Conservation (phyloP, 2,797 vertebrate genomes). For the Tinamus major region DNA sequence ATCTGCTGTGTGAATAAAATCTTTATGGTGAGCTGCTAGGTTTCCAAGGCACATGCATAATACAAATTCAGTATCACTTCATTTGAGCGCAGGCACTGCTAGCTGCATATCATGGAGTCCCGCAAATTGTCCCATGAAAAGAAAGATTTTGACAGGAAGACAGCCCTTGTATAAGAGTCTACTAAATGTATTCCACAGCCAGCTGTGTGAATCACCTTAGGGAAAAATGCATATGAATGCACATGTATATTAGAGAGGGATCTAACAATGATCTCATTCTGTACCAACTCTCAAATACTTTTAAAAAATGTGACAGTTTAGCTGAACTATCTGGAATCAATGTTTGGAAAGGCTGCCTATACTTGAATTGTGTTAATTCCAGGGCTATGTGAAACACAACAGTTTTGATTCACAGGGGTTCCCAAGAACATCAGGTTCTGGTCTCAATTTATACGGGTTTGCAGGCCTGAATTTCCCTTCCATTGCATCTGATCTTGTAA, state of each 20-base stretch:
- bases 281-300: conserved; percentile 56
- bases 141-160: conserved; percentile 75
- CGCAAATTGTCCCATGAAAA: conserved; percentile 79
- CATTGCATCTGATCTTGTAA: not conserved
- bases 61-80: conserved; percentile 82
- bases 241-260: conserved; percentile 62
- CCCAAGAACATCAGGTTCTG: not conserved
- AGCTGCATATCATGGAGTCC: conserved; percentile 76
- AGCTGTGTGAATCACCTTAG: conserved; percentile 65
- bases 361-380: conserved; percentile 46
- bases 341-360: conserved; percentile 54
- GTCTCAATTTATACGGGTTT: not conserved
- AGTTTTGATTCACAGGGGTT: conserved; percentile 25
- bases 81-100: conserved; percentile 73
- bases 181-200: conserved; percentile 64
- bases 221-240: conserved; percentile 58
- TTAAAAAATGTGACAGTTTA: conserved; percentile 64
- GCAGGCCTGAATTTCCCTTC: not conserved
- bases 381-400: not conserved
- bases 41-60: conserved; percentile 82
- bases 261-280: conserved; percentile 74
- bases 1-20: conserved; percentile 84
- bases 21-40: conserved; percentile 81
- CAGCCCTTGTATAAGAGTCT: conserved; percentile 51
- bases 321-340: conserved; percentile 63